A percentile compares a stretch with the other conserved stretches of the same genome.
Conservation (phyloP, 2,888 invertebrate genomes). For the Alentia gelatinosa region DNA sequence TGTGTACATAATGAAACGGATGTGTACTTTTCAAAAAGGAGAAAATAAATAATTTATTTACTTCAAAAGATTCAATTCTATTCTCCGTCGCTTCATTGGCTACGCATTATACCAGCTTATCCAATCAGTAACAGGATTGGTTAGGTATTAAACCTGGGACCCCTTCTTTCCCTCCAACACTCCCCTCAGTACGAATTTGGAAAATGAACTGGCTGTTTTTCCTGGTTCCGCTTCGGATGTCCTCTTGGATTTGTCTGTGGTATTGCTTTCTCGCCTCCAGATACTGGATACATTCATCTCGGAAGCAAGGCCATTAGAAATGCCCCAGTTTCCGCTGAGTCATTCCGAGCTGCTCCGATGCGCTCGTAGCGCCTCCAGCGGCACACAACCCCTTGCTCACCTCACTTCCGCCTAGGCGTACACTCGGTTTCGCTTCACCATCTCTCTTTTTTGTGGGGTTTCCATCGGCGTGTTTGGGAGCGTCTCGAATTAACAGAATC, state of each 20-base stretch:
- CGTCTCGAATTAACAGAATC: conserved; percentile 47
- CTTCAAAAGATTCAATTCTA: not conserved
- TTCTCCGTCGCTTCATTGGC: not conserved
- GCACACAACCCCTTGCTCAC: not conserved
- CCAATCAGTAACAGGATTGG: no score
- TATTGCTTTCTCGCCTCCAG: conserved; percentile 41
- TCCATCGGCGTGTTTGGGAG: conserved; percentile 27
- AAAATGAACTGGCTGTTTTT: conserved; percentile 12
- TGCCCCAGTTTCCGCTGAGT: not conserved
- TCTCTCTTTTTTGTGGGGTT: not conserved
- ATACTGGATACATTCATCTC: conserved; percentile 25
- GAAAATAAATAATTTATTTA: conserved; percentile 35
- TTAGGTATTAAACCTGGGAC: no score
- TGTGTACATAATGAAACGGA: conserved; percentile 28
- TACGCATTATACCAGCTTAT: not conserved
- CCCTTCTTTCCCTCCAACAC: not conserved
- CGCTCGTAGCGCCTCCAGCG: not conserved
- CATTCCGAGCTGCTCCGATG: not conserved
- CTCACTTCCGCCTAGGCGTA: not conserved
- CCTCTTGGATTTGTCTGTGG: not conserved
- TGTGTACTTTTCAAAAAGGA: not conserved
- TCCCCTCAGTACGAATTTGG: not conserved
- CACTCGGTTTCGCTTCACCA: not conserved
- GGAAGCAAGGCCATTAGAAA: not conserved
- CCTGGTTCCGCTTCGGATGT: not conserved